Evolutionary conservation across 1,140 invertebrate species (phyloP).

Genomic region (Euborellia annulipes): DNA sequence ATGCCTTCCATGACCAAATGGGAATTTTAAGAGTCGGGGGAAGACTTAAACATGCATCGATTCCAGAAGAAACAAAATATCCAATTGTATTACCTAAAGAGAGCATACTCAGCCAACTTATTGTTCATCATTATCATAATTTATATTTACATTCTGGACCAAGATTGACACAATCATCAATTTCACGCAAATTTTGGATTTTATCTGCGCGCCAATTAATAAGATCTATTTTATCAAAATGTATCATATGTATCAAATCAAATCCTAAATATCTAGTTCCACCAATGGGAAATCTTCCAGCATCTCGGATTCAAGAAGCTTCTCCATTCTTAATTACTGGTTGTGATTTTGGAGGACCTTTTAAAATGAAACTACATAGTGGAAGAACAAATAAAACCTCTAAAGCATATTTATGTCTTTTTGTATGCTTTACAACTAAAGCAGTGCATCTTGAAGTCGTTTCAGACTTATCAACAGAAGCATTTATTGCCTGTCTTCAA

Average conservation of each 20-base stretch:
- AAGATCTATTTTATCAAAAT: constrained; percentile 9
- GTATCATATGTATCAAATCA: constrained; percentile 20
- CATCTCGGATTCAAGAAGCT: constrained; percentile 14
- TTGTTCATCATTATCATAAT: constrained; percentile 23
- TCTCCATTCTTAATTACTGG: constrained; percentile 18
- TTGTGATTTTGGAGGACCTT: constrained; percentile 23
- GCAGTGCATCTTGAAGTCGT: constrained; percentile 23
- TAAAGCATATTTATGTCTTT: constrained; percentile 19
- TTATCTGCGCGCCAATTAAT: not conserved
- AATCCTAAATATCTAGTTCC: constrained; percentile 15
- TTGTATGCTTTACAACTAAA: constrained; percentile 19
- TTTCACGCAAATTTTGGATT: constrained; percentile 2
- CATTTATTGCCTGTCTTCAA: constrained; percentile 20
- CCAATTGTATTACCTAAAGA: constrained; percentile 16
- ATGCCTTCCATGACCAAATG: constrained; percentile 11
- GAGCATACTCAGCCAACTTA: constrained; percentile 17
- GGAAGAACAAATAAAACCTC: constrained; percentile 4
- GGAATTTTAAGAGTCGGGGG: constrained; percentile 16
- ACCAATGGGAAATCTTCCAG: constrained; percentile 24
- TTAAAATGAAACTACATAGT: constrained; percentile 6
- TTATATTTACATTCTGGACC: constrained; percentile 22
- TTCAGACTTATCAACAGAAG: constrained; percentile 15
- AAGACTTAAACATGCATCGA: constrained; percentile 10
- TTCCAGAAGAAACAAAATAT: constrained; percentile 13
- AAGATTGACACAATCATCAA: constrained; percentile 15